Conservation (phyloP, 2,888 invertebrate species). For the Agonopterix alstromeriana region DNA sequence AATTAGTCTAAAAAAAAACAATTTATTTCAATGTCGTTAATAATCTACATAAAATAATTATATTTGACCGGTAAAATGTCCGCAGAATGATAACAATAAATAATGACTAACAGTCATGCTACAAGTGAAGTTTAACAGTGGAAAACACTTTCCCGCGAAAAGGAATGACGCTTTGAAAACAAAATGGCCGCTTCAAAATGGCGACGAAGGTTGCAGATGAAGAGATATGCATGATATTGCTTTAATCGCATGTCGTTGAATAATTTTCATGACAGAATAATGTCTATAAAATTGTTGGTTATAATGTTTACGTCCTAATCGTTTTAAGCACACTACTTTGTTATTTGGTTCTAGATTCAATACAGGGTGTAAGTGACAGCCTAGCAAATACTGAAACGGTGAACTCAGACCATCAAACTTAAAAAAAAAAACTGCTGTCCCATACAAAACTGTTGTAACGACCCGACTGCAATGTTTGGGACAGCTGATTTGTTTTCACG, state of each 20-base stretch:
- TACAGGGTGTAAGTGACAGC: too few species aligned
- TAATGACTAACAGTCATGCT: slow-evolving; percentile 9
- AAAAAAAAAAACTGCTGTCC: too few species aligned
- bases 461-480: too few species aligned
- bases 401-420: too few species aligned
- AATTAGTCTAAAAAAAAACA: too few species aligned
- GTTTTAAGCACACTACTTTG: neutral
- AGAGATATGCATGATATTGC: slow-evolving; percentile 26
- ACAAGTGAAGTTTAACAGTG: neutral
- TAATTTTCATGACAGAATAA: neutral
- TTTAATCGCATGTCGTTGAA: slow-evolving; percentile 20
- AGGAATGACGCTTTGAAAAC: slow-evolving; percentile 14
- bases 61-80: too few species aligned
- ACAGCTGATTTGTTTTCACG: too few species aligned
- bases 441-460: too few species aligned
- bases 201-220: slow-evolving; percentile 26
- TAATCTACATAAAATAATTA: too few species aligned
- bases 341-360: too few species aligned
- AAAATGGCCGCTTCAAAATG: slow-evolving; percentile 25
- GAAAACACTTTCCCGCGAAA: slow-evolving; percentile 1
- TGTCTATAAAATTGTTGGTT: neutral
- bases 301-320: neutral
- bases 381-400: too few species aligned
- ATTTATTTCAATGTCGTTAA: too few species aligned
- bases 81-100: neutral